Base-by-base conservation (phyloP, 1,140 invertebrate genomes). In the Eupristina koningsbergeri region DNA sequence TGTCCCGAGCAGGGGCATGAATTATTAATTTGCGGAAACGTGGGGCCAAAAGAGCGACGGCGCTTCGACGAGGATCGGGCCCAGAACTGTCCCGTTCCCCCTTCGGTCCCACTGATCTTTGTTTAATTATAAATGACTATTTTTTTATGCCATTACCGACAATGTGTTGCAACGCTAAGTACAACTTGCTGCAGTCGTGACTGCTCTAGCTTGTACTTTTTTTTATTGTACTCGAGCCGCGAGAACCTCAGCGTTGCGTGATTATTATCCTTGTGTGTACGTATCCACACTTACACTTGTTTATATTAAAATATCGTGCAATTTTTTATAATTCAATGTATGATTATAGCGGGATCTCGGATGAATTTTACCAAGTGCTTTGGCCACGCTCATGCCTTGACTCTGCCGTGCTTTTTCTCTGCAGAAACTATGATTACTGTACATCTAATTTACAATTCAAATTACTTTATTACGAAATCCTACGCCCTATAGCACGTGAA, bases 361-460 rank as follows among this genome's bases (percentile, higher is more conserved):
- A 75, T 75, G 29, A 34, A 50, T 75, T 75, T 75, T 75, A 77
- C 29, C 7, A 61, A 77, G 75, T 78, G 26, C 45, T n/a, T 58
- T 22, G 64, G 76, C 5, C 53, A 29, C 76, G 31, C 45, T 78
- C 45, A 78, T 58, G 58, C 63, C 58, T 78, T n/a, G 31, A 13
- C 34, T 34, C 29, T 61, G 15, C 3, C 29, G 34, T 19, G 47
- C 26, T 58, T 61, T 58, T 61, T 58, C 5, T n/a, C n/a, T 36
- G n/a, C 31, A 15, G 31, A 17, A 26, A 61, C 34, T 58, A 39
- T 61, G 75, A 53, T 61, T 77, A 58, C 50, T 77, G 50, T 64
- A 41, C 31, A 64, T 41, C 76, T 63, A 36, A 39, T 78, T 78
- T 78, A 64, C 34, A 78, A 78, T 78, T 63, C 58, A 78, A 78